Evolutionary conservation across 2,797 vertebrate genomes (phyloP).

Genomic region (Cyclopterus lumpus): DNA sequence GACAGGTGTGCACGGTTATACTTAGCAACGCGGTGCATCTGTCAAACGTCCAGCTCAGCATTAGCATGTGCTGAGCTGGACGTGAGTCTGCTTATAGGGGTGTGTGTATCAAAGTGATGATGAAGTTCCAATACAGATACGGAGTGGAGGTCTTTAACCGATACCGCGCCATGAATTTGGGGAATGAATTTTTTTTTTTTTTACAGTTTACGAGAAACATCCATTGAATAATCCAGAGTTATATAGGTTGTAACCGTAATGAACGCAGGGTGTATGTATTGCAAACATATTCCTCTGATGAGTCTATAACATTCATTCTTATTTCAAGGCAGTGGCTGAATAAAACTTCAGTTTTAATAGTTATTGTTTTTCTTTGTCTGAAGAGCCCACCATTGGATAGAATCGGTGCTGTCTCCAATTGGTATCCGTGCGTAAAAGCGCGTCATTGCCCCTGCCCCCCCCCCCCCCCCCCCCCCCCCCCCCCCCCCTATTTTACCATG

Average conservation of each 20-base stretch:
- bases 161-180: not conserved
- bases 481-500: constrained; percentile 8
- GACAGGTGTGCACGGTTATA: not conserved
- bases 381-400: not conserved
- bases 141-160: not conserved
- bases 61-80: not conserved
- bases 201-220: not conserved
- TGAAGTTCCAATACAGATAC: not conserved
- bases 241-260: not conserved
- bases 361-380: not conserved
- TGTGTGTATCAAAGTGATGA: not conserved
- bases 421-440: constrained; percentile 56
- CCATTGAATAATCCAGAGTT: not conserved
- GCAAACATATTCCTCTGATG: not conserved
- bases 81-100: not conserved
- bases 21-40: not conserved
- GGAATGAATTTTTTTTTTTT: no score
- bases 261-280: no score
- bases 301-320: not conserved
- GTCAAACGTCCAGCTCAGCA: no score
- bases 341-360: not conserved
- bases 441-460: constrained; percentile 38
- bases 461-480: not conserved
- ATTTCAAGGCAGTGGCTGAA: not conserved
- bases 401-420: not conserved